Evolutionary conservation across 1,140 invertebrate species (phyloP).

Genomic region (Drosophila albomicans): DNA sequence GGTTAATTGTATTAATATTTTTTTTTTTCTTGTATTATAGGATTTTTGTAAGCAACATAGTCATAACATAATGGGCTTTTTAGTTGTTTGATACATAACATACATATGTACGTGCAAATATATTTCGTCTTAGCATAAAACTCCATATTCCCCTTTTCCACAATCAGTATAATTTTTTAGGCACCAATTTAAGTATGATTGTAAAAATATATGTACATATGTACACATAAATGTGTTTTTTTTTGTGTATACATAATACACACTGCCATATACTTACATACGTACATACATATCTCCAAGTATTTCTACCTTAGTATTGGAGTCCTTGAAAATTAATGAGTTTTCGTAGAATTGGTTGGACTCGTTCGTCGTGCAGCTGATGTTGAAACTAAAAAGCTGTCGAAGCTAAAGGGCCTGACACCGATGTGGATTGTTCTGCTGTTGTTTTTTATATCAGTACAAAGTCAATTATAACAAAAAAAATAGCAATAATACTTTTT

Average conservation of each 20-base stretch:
- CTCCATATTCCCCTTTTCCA: constrained; percentile 12
- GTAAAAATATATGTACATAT: constrained; percentile 14
- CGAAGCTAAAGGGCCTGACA: background rate
- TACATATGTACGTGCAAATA: background rate
- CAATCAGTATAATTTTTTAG: constrained; percentile 18
- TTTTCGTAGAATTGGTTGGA: constrained; percentile 64
- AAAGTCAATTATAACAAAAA: no score
- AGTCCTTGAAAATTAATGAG: constrained; percentile 75
- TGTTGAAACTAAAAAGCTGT: background rate
- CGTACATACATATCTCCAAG: constrained; percentile 14
- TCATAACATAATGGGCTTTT: no score
- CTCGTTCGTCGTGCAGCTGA: constrained; percentile 30
- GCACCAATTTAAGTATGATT: background rate
- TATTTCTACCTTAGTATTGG: constrained; percentile 33
- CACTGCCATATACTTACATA: background rate
- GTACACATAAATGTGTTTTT: constrained; percentile 6
- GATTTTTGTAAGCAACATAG: no score
- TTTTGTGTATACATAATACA: background rate
- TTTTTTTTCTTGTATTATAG: background rate
- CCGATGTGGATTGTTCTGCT: constrained; percentile 21
- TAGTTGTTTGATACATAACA: background rate
- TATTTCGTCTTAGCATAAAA: background rate
- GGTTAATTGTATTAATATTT: constrained; percentile 2
- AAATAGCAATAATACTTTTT: no score
- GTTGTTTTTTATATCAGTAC: constrained; percentile 3